These are phyloP conservation scores for Drosophila paramelanica DNA, from an alignment of 2,888 invertebrate genomes.

Conservation along the genomic window DNA sequence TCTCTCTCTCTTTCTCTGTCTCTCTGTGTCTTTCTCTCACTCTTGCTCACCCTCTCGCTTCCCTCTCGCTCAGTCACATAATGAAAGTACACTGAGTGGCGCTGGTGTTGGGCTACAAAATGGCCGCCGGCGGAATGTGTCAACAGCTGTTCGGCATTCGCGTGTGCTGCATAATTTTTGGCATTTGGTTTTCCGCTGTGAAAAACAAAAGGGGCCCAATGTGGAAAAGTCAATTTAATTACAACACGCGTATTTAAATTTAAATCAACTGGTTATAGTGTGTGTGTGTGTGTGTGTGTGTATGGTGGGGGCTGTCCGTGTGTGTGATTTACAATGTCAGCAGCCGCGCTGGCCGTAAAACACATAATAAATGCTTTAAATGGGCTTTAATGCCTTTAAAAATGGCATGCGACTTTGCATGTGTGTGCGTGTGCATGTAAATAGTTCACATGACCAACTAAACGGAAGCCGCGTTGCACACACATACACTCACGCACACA, in stretches of 20 bases:
- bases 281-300: slow-evolving; percentile 11
- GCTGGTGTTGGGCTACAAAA: slow-evolving; percentile 50
- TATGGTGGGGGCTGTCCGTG: not conserved
- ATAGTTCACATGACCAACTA: slow-evolving; percentile 75
- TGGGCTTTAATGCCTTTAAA: slow-evolving; percentile 52
- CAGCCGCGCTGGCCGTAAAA: slow-evolving; percentile 12
- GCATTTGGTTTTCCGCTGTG: slow-evolving; percentile 28
- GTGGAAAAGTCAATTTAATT: slow-evolving; percentile 72
- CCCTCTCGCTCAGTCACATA: slow-evolving; percentile 3
- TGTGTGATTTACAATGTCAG: slow-evolving; percentile 50
- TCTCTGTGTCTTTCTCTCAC: not conserved
- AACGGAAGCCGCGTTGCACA: slow-evolving; percentile 58
- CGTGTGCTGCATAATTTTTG: slow-evolving; percentile 66
- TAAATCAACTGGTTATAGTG: slow-evolving; percentile 49
- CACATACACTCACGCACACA: slow-evolving; percentile 26
- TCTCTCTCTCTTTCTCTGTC: not conserved
- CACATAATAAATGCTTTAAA: slow-evolving; percentile 44
- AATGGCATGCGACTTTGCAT: slow-evolving; percentile 18
- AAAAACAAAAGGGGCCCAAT: slow-evolving; percentile 25
- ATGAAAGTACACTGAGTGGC: slow-evolving; percentile 36
- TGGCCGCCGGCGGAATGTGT: slow-evolving; percentile 64
- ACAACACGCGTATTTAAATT: slow-evolving; percentile 62
- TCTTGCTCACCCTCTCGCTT: not conserved
- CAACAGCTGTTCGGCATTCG: slow-evolving; percentile 63
- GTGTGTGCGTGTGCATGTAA: slow-evolving; percentile 42